Evolutionary conservation across 2,888 invertebrate species (phyloP).

Genomic region (Melinopterus prodromus): DNA sequence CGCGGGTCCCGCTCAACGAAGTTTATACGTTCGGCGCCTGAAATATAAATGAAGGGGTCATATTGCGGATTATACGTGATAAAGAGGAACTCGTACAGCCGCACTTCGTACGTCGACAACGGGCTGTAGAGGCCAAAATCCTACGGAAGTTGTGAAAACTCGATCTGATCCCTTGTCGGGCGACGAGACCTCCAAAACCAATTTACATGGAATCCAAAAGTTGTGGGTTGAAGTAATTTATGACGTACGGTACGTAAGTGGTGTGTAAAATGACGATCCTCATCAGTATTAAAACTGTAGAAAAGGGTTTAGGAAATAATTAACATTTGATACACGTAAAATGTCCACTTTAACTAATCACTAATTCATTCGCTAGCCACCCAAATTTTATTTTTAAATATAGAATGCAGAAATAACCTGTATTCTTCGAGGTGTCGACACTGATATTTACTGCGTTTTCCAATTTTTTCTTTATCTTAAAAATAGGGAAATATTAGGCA

Average conservation of each 20-base stretch:
- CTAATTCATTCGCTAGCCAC: background rate
- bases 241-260: background rate
- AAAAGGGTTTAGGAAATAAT: background rate
- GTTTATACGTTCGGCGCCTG: background rate
- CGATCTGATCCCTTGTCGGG: background rate
- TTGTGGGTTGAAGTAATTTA: background rate
- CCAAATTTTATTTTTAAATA: background rate
- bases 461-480: too few relatives aligned
- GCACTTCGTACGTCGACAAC: background rate
- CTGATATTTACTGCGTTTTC: too few relatives aligned
- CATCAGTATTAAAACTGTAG: background rate
- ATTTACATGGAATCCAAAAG: background rate
- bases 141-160: background rate
- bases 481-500: too few relatives aligned
- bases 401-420: background rate
- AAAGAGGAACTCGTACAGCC: background rate
- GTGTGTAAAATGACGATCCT: background rate
- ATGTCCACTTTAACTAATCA: background rate
- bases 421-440: too few relatives aligned
- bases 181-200: background rate
- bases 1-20: background rate
- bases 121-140: background rate
- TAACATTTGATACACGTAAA: background rate
- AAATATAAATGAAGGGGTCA: conserved; percentile 4
- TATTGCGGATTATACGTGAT: background rate